Evolutionary conservation across 37 sponge, comb jelly and placozoan species (phyloP).

Genomic region (Mnemiopsis leidyi): DNA sequence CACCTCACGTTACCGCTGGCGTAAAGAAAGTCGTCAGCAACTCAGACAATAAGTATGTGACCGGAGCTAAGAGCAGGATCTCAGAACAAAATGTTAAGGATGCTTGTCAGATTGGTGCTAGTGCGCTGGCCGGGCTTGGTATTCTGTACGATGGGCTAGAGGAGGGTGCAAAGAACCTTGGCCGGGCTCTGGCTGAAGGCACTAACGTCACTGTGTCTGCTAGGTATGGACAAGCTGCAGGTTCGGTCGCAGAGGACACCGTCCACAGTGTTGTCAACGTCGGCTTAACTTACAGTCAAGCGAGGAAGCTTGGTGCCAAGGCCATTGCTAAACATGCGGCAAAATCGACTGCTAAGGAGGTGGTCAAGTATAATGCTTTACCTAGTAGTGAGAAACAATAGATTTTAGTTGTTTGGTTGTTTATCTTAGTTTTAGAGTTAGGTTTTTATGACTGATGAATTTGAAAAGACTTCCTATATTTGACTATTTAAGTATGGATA

Average conservation of each 20-base stretch:
- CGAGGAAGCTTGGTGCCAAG: constrained; percentile 18
- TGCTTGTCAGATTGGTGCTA: constrained; percentile 51
- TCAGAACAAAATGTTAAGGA: constrained; percentile 63
- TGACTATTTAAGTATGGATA: too few species aligned
- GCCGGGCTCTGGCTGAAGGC: constrained; percentile 61
- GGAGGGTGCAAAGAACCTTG: constrained; percentile 44
- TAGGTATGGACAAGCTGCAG: constrained; percentile 45
- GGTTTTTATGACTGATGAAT: too few species aligned
- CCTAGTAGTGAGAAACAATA: background rate
- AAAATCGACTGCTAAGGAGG: constrained; percentile 26
- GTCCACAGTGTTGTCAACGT: constrained; percentile 15
- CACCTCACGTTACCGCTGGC: constrained; percentile 12
- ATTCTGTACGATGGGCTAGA: constrained; percentile 62
- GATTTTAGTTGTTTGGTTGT: too few species aligned
- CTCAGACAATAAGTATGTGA: constrained; percentile 6
- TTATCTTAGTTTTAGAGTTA: too few species aligned
- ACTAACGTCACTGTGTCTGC: constrained; percentile 56
- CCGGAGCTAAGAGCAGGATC: constrained; percentile 52
- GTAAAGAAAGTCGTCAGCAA: constrained; percentile 15
- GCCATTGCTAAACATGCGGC: constrained; percentile 29
- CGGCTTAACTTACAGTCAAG: constrained; percentile 32
- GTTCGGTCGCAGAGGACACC: constrained; percentile 16
- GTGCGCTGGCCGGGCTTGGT: constrained; percentile 35
- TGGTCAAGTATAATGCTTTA: constrained; percentile 37
- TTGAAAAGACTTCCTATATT: too few species aligned